phyloP scores from a whole-genome alignment of 2,888 invertebrate genomes.

The Hirudinaria manillensis region DNA sequence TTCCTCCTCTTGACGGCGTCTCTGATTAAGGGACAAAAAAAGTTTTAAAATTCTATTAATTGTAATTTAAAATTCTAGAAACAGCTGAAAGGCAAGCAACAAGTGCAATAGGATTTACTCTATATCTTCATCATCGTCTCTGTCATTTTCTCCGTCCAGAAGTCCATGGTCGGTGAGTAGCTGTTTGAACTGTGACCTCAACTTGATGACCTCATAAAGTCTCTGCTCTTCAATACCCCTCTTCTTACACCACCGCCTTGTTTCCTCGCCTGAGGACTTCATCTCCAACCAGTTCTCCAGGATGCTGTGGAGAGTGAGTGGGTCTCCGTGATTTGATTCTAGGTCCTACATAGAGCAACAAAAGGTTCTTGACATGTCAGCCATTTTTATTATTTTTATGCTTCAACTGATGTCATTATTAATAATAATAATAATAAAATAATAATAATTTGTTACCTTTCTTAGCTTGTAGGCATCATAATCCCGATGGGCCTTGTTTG shows the following conservation, averaged over 20 bases:
- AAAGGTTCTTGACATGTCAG: too few relatives aligned
- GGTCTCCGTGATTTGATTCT: conserved; percentile 91
- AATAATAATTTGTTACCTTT: conserved; percentile 15
- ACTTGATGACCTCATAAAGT: conserved; percentile 85
- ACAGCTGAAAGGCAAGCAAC: background rate
- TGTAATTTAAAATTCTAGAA: too few relatives aligned
- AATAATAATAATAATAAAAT: background rate
- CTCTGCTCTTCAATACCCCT: conserved; percentile 91
- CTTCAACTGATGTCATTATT: background rate
- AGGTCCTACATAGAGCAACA: conserved; percentile 55
- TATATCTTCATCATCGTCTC: conserved; percentile 29
- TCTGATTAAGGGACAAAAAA: background rate
- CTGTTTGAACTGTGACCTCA: conserved; percentile 79
- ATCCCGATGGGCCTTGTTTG: conserved; percentile 79
- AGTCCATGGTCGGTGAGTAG: conserved; percentile 62
- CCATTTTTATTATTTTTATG: background rate
- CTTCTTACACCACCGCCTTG: conserved; percentile 76
- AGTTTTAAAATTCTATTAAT: too few relatives aligned
- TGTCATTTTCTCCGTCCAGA: conserved; percentile 41
- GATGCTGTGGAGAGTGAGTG: conserved; percentile 77
- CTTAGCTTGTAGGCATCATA: conserved; percentile 57
- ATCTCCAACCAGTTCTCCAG: conserved; percentile 79
- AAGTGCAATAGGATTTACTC: conserved; percentile 25
- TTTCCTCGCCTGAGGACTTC: conserved; percentile 50
- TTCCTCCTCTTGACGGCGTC: conserved; percentile 64